Evolutionary conservation across 2,888 invertebrate species (phyloP).

Genomic region (Troilus luridus): DNA sequence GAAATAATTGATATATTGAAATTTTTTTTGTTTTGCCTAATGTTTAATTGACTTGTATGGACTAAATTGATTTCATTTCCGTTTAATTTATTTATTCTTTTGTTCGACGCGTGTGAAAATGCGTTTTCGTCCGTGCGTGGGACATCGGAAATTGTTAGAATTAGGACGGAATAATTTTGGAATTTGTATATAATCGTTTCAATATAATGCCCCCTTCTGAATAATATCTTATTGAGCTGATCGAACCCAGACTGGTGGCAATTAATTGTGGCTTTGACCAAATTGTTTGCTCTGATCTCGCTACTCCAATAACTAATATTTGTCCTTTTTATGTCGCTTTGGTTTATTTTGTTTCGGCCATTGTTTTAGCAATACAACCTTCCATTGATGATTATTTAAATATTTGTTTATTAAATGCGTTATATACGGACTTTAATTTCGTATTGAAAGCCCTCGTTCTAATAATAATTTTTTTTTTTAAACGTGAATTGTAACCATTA

Average conservation of each 20-base stretch:
- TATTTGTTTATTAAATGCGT: background rate
- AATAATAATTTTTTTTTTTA: no score
- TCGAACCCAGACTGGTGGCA: background rate
- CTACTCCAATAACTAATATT: background rate
- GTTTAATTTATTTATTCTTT: no score
- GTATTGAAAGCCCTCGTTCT: no score
- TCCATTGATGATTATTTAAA: background rate
- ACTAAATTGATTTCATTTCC: no score
- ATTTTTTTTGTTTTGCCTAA: no score
- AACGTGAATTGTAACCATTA: no score
- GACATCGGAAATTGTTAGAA: background rate
- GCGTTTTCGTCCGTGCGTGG: no score
- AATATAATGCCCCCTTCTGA: background rate
- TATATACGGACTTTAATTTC: background rate
- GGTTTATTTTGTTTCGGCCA: background rate
- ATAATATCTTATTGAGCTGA: background rate
- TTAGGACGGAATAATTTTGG: background rate
- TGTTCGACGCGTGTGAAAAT: no score
- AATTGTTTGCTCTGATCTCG: conserved; percentile 2
- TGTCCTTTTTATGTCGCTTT: background rate
- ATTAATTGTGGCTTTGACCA: background rate
- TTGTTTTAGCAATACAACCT: background rate
- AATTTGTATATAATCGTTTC: background rate
- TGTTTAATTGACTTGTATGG: no score
- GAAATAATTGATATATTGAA: no score